Base-by-base conservation (phyloP, 2,113 vertebrate species). In the Rhinoptilus africanus region DNA sequence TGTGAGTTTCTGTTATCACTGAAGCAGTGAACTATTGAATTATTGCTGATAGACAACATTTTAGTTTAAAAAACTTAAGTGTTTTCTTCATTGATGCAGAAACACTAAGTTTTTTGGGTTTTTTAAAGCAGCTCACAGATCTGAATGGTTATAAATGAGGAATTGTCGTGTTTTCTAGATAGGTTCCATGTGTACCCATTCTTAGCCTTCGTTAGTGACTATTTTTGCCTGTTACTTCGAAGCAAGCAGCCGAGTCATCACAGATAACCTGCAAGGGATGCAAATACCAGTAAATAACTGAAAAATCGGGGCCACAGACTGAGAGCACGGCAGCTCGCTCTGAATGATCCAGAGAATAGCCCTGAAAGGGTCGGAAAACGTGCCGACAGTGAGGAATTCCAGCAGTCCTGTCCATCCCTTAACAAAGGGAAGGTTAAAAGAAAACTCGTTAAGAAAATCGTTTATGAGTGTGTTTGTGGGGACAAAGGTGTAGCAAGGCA, bases 61-160 rank as follows among this genome's bases (percentile, higher is more conserved):
- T n/a, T 15, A 2, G 4, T 48, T 34, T 13, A 23, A 24, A 86
- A 53, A 60, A 7, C 4, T 17, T 1, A 17, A 53, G 6, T 15
- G 12, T 26, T 89, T 60, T 71, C 34, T 56, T 24, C 54, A 30
- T 45, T 67, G 37, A 21, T 56, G 34, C 22, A 74, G 16, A 10
- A 50, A 2, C 8, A 6, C 13, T 14, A 28, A 27, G 8, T 4
- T 45, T 57, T 51, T 30, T 0, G 1, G 0, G 0, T 5, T 39
- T 76, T 30, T 56, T 10, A 12, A 81, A 87, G 17, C 32, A 32
- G 7, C 16, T 54, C 16, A 4, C 5, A 39, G 27, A 11, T 88
- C 35, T 43, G 30, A 76, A 32, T 15, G 12, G 11, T 27, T 85
- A 14, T n/a, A 27, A 43, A 4, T 4, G 34, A 56, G 26, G n/a